A percentile compares a stretch with the other conserved stretches of the same genome.
These are phyloP conservation scores for Dolichopus griseipennis DNA, from an alignment of 2,888 invertebrate species.

Conservation along the genomic window DNA sequence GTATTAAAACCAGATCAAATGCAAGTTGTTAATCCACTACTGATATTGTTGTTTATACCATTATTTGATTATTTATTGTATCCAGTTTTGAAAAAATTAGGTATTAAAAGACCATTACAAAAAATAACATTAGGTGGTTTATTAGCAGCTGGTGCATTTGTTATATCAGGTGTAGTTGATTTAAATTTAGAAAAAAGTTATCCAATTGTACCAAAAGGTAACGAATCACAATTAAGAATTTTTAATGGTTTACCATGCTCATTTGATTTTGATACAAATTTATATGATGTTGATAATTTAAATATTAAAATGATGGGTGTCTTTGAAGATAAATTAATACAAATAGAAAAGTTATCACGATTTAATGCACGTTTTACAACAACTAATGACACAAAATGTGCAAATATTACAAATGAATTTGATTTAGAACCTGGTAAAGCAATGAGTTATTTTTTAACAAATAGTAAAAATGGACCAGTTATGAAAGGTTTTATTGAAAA, in stretches of 20 bases:
- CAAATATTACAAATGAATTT: slow-evolving; percentile 26
- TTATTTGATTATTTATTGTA: slow-evolving; percentile 58
- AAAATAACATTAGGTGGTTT: slow-evolving; percentile 65
- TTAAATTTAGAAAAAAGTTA: slow-evolving; percentile 59
- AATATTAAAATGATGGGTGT: slow-evolving; percentile 35
- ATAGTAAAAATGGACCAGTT: background rate
- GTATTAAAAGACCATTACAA: slow-evolving; percentile 37
- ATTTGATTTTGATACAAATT: slow-evolving; percentile 38
- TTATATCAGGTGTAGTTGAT: slow-evolving; percentile 75
- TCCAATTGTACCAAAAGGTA: slow-evolving; percentile 48
- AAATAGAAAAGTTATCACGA: slow-evolving; percentile 21
- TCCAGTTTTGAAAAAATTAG: slow-evolving; percentile 32
- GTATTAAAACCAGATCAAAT: slow-evolving; percentile 89
- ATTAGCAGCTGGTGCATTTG: slow-evolving; percentile 72
- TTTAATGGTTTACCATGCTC: slow-evolving; percentile 59
- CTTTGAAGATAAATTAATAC: slow-evolving; percentile 44
- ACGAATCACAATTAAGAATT: slow-evolving; percentile 57
- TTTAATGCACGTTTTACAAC: slow-evolving; percentile 41
- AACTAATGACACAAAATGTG: slow-evolving; percentile 25
- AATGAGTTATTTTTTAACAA: slow-evolving; percentile 31
- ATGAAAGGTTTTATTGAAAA: slow-evolving; percentile 23
- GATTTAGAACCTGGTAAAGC: slow-evolving; percentile 31
- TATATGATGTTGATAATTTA: slow-evolving; percentile 21
- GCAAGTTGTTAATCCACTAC: slow-evolving; percentile 84
- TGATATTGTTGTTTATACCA: slow-evolving; percentile 80